Evolutionary conservation across 1,140 invertebrate species (phyloP).

Genomic region (Dendroctonus ponderosae): DNA sequence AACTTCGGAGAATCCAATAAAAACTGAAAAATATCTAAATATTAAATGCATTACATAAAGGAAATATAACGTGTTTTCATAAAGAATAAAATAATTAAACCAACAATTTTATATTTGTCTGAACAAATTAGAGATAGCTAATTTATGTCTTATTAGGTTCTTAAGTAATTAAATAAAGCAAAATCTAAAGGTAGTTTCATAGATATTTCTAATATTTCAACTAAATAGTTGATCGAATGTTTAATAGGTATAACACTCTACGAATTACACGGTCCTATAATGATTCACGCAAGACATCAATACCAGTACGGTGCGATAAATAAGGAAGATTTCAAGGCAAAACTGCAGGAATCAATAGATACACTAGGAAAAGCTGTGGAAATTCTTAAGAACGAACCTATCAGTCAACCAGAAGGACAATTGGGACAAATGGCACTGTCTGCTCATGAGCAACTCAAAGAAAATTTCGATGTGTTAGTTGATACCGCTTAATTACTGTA

Average conservation of each 20-base stretch:
- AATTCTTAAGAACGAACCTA: slow-evolving; percentile 67
- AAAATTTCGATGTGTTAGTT: slow-evolving; percentile 60
- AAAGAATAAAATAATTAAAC: too few relatives aligned
- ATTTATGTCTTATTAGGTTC: too few relatives aligned
- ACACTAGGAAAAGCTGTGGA: slow-evolving; percentile 59
- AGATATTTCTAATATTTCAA: too few relatives aligned
- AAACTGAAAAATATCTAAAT: too few relatives aligned
- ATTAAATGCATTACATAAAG: too few relatives aligned
- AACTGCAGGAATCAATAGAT: slow-evolving; percentile 62
- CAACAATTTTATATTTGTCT: too few relatives aligned
- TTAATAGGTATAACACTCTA: slow-evolving; percentile 69
- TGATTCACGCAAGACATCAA: slow-evolving; percentile 65
- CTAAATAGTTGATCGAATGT: not conserved
- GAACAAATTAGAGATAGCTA: too few relatives aligned
- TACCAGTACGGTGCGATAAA: slow-evolving; percentile 61
- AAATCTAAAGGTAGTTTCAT: too few relatives aligned
- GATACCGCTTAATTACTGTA: slow-evolving; percentile 36
- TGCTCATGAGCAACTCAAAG: slow-evolving; percentile 61
- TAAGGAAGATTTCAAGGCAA: slow-evolving; percentile 60
- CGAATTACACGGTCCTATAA: slow-evolving; percentile 72
- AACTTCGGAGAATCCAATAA: too few relatives aligned
- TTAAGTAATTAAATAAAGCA: too few relatives aligned
- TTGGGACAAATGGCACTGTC: slow-evolving; percentile 62
- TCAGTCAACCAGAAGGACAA: slow-evolving; percentile 66
- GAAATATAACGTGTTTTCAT: too few relatives aligned